phyloP scores from a whole-genome alignment of 1,140 invertebrate genomes.

The Conopomorpha cramerella region DNA sequence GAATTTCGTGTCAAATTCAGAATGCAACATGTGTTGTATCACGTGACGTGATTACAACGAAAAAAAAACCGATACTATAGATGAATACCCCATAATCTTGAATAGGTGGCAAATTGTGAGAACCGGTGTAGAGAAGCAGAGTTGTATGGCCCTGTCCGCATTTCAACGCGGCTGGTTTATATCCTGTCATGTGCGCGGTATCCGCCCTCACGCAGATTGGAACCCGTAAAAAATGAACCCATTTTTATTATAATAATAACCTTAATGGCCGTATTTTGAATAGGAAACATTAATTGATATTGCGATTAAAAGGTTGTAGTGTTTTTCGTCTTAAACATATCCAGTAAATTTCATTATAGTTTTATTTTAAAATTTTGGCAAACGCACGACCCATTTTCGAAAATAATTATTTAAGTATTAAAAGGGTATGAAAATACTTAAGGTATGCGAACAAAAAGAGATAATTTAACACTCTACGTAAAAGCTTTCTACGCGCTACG shows the following conservation, averaged over 20 bases:
- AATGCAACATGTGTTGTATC: too few species aligned
- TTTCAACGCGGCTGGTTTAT: too few species aligned
- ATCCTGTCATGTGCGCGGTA: slow-evolving; percentile 54
- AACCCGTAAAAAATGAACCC: slow-evolving; percentile 45
- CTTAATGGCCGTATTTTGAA: slow-evolving; percentile 41
- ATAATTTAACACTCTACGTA: neutral
- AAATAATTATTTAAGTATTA: neutral
- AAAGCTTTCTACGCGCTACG: neutral
- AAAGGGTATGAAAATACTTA: too few species aligned
- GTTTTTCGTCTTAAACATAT: slow-evolving; percentile 3
- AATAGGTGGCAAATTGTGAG: too few species aligned
- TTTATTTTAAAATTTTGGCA: too few species aligned
- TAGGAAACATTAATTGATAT: slow-evolving; percentile 52
- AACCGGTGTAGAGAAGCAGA: too few species aligned
- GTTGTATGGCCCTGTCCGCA: too few species aligned
- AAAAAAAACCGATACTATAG: too few species aligned
- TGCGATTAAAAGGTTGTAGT: slow-evolving; percentile 27
- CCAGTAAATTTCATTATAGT: neutral
- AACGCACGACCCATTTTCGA: too few species aligned
- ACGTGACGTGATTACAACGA: too few species aligned
- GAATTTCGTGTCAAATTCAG: too few species aligned
- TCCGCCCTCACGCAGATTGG: slow-evolving; percentile 44
- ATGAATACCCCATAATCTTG: too few species aligned
- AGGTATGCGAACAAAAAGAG: neutral
- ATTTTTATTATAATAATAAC: slow-evolving; percentile 50